These are phyloP conservation scores for Julus scanicus DNA, from an alignment of 2,888 invertebrate species.

Conservation along the genomic window DNA sequence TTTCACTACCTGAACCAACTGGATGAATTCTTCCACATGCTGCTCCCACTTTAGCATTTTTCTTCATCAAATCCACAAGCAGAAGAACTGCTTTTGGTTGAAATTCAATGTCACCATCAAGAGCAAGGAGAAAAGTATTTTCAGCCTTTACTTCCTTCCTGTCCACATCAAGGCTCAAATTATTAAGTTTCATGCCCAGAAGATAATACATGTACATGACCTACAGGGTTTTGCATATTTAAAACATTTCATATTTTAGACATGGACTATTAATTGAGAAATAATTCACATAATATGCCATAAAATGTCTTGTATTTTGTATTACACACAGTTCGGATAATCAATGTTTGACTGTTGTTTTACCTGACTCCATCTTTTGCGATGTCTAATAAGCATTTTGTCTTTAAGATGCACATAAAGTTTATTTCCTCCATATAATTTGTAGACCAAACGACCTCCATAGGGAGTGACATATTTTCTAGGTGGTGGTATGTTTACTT, in stretches of 20 bases:
- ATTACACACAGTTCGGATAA: no score
- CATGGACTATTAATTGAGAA: constrained; percentile 62
- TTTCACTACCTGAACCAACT: constrained; percentile 80
- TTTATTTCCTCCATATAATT: constrained; percentile 84
- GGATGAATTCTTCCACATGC: constrained; percentile 99
- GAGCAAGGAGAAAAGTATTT: constrained; percentile 92
- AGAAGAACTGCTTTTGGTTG: constrained; percentile 94
- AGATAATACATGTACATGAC: constrained; percentile 94
- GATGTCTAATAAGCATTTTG: constrained; percentile 85
- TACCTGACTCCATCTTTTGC: constrained; percentile 93
- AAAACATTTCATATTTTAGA: not conserved
- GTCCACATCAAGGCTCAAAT: constrained; percentile 81
- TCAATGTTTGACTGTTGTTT: constrained; percentile 58
- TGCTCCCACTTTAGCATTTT: constrained; percentile 94
- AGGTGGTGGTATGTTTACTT: not conserved
- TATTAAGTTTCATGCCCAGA: constrained; percentile 80
- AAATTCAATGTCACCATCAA: constrained; percentile 98
- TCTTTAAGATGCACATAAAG: constrained; percentile 90
- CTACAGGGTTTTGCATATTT: constrained; percentile 71
- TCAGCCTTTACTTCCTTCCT: constrained; percentile 95
- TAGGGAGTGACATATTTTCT: constrained; percentile 74
- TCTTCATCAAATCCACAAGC: constrained; percentile 97
- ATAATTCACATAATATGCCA: no score
- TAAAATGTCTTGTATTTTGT: no score
- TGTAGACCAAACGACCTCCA: constrained; percentile 86